Base-by-base conservation (phyloP, 2,797 vertebrate species). In the Sylvia borin region DNA sequence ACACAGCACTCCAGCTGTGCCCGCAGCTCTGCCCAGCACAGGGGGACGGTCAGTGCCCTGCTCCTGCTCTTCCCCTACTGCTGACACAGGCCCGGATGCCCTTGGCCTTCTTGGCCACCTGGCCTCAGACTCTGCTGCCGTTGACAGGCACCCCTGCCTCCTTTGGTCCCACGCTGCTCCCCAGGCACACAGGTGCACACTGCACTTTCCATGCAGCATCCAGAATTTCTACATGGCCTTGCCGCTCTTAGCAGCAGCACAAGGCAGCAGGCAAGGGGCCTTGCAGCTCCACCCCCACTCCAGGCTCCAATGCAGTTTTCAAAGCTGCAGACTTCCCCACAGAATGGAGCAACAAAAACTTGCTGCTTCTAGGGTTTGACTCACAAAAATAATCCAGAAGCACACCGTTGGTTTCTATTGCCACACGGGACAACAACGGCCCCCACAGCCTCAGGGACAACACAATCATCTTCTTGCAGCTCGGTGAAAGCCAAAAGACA, bases 321-420 rank as follows among this genome's bases (percentile, higher is more conserved):
- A 19, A 78, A n/a, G 32, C 32, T 55, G 31, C 36, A 70, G 24
- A 10, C n/a, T 57, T 48, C 54, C 11, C 21, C 17, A n/a, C 6
- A 66, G 32, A 67, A 75, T 54, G 10, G 20, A 16, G 5, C 16
- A 61, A 18, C 2, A 54, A 13, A 61, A 36, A 47, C 10, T 7
- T 3, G 19, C 11, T 29, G 53, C 10, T 21, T 26, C 27, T 11
- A 27, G 0, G 2, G 53, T 48, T 27, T 50, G 17, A 17, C 17
- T 48, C 13, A 26, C 29, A 62, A 34, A 29, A 78, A 47, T 11
- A 11, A 7, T 24, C 34, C 21, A 6, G 31, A 32, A 32, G 11
- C 18, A 54, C 11, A 20, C 29, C 8, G 6, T 54, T 19, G 20
- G 29, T 55, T 55, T 32, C 31, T 55, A n/a, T n/a, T 55, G 53